A percentile compares a stretch with the other conserved stretches of the same genome.
Conservation (phyloP, 2,888 invertebrate genomes). For the Epistrophe eligans region DNA sequence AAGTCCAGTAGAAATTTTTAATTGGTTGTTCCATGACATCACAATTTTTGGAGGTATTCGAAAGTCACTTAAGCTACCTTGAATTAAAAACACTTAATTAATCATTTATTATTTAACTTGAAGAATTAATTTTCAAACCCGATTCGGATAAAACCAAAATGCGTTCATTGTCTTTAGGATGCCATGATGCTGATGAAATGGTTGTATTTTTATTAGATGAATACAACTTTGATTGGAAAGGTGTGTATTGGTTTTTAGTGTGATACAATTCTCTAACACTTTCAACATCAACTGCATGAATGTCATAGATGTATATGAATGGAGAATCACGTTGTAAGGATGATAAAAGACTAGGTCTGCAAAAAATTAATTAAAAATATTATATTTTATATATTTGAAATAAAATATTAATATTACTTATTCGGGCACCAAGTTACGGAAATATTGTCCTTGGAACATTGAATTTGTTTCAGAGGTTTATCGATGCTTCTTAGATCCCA, state of each 20-base stretch:
- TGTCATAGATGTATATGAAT: conserved; percentile 92
- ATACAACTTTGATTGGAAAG: conserved; percentile 80
- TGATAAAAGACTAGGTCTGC: conserved; percentile 89
- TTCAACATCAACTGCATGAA: conserved; percentile 91
- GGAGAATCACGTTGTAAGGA: conserved; percentile 92
- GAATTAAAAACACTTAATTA: conserved; percentile 7
- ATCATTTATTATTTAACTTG: neutral
- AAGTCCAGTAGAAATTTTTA: conserved; percentile 77
- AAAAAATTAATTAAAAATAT: neutral
- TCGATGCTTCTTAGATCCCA: conserved; percentile 96
- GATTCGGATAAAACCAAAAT: conserved; percentile 81
- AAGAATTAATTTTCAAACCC: conserved; percentile 61
- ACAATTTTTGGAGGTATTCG: conserved; percentile 81
- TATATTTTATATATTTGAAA: conserved; percentile 18
- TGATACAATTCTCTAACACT: conserved; percentile 90
- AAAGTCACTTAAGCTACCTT: conserved; percentile 81
- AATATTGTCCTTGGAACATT: conserved; percentile 86
- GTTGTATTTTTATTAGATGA: conserved; percentile 79
- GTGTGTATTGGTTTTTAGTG: conserved; percentile 88
- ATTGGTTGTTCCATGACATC: conserved; percentile 81
- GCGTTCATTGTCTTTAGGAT: conserved; percentile 88
- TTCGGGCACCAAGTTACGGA: conserved; percentile 95
- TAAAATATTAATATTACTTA: conserved; percentile 83
- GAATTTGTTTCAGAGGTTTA: conserved; percentile 90
- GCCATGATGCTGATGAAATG: conserved; percentile 94